Evolutionary conservation across 2,113 vertebrate genomes (phyloP).

Genomic region (Pycnonotus jocosus): DNA sequence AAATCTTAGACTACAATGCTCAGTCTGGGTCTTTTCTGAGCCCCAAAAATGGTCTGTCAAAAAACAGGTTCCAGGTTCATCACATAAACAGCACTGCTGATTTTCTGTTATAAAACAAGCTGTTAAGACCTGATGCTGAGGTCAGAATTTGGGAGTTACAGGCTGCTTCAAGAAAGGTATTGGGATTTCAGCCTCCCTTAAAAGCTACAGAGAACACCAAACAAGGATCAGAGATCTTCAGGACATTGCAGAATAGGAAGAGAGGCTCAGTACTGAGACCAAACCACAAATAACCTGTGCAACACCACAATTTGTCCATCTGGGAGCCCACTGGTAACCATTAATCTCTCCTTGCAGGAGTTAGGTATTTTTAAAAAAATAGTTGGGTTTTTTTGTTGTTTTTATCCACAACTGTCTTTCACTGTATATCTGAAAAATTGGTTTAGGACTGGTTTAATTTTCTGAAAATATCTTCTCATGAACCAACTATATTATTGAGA

Average conservation of each 20-base stretch:
- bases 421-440: background rate
- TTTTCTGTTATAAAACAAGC: background rate
- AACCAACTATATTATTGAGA: background rate
- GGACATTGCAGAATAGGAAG: background rate
- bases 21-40: background rate
- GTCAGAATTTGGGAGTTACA: background rate
- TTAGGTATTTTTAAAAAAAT: background rate
- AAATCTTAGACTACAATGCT: background rate
- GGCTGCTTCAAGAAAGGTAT: background rate
- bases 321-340: background rate
- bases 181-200: background rate
- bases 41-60: background rate
- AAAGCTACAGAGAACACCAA: background rate
- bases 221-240: background rate
- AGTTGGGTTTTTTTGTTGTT: background rate
- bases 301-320: background rate
- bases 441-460: background rate
- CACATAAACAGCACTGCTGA: rapidly evolving
- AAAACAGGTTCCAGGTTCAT: background rate
- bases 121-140: background rate
- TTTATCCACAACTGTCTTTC: background rate
- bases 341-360: background rate
- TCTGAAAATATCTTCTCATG: background rate
- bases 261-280: background rate
- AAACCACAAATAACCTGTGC: rapidly evolving